Evolutionary conservation across 2,797 vertebrate genomes (phyloP), one percentile per base, ranked within the genome.

Genomic region (Mallotus villosus): DNA sequence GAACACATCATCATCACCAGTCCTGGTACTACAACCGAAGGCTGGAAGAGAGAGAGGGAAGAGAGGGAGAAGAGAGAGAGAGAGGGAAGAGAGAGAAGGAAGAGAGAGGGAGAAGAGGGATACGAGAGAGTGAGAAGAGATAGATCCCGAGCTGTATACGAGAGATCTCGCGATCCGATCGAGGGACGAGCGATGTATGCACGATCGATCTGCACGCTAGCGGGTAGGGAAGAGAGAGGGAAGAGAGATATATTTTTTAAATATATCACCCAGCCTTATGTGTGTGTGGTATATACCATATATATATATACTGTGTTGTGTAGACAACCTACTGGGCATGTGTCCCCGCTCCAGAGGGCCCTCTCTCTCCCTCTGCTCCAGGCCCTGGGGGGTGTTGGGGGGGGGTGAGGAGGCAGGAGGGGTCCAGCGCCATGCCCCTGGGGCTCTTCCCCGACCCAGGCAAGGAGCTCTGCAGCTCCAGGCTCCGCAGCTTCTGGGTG

Each of bases 371-470:
- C n/a, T n/a, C n/a, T 0, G 90, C 85, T 93, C 93, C 78, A 89
- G 81, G 2, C 84, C 90, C 74, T 94, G 93, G 0, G 94, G 93
- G 9, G 93, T 94, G 88, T 94, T 93, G 72, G 94, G 93, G 0
- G 0, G 93, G 93, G 0, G 93, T 94, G 21, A 95, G 89, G 73
- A 94, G 86, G 84, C 94, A 95, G 68, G 94, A 94, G 0, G 94
- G 93, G 87, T 94, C 93, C 82, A 93, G 85, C 0, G 91, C 92
- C 85, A 93, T 89, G 68, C 79, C 72, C 71, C 81, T 74, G 74
- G 90, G 90, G 0, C 70, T 80, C 72, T 88, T 86, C 25, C 90
- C 89, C 1, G 32, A 22, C 32, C 22, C 46, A 0, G 85, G 82
- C 8, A 93, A 82, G 63, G 81, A 46, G 82, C 84, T 92, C 81